phyloP scores from a whole-genome alignment of 2,113 vertebrate genomes.

The Oncorhynchus tshawytscha region DNA sequence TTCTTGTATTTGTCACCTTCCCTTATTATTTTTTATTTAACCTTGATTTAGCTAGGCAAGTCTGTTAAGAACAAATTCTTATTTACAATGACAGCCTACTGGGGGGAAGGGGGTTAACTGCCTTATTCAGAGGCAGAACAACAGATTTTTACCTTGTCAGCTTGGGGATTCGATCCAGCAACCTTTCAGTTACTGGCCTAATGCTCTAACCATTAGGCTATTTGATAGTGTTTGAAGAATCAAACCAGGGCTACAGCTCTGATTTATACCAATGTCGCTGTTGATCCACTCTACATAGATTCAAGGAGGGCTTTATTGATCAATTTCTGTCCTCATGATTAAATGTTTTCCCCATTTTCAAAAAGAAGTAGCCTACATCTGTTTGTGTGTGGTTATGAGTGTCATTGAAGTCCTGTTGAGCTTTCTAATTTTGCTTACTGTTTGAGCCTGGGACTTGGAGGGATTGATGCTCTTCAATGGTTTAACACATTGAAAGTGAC shows the following conservation, averaged over 20 bases:
- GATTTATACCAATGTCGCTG: neutral
- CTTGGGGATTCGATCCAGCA: too few relatives aligned
- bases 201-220: too few relatives aligned
- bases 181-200: too few relatives aligned
- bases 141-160: too few relatives aligned
- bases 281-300: neutral
- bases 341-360: neutral
- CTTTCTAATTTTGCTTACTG: slow-evolving; percentile 27
- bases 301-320: neutral
- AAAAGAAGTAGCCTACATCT: neutral
- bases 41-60: too few relatives aligned
- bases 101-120: too few relatives aligned
- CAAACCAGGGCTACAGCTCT: too few relatives aligned
- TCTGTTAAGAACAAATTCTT: too few relatives aligned
- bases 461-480: slow-evolving; percentile 52
- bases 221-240: too few relatives aligned
- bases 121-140: too few relatives aligned
- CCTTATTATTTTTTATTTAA: too few relatives aligned
- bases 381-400: neutral
- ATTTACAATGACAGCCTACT: too few relatives aligned
- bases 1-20: neutral
- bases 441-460: slow-evolving; percentile 35
- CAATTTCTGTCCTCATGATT: neutral
- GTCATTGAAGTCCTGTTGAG: slow-evolving; percentile 14
- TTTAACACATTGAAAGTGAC: slow-evolving; percentile 62